Evolutionary conservation across 2,113 vertebrate genomes (phyloP).

Genomic region (Mormoops blainvillei): DNA sequence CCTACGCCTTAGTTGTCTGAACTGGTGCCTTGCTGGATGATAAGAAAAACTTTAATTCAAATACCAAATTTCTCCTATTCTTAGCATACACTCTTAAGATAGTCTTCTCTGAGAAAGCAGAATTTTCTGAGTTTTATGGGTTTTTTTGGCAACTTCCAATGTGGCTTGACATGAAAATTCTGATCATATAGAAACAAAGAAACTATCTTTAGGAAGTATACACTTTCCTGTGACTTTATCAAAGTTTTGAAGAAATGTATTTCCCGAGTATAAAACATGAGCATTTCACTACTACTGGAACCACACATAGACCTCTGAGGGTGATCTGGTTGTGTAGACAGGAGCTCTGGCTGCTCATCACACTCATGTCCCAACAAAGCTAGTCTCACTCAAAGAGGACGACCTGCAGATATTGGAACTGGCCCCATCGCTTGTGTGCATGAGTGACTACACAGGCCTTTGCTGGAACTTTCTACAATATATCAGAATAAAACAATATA

Average conservation of each 20-base stretch:
- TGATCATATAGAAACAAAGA: neutral
- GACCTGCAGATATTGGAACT: neutral
- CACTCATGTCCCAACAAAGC: no score
- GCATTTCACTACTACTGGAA: neutral
- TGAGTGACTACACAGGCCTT: neutral
- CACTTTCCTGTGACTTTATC: neutral
- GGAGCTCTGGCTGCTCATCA: fast-evolving
- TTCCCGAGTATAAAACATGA: neutral
- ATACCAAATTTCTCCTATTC: neutral
- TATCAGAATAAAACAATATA: neutral
- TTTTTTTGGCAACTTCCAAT: neutral
- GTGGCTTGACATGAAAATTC: neutral
- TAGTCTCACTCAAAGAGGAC: no score
- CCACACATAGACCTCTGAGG: no score
- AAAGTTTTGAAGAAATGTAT: neutral
- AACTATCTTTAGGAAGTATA: neutral
- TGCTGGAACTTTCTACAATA: neutral
- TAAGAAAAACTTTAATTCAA: neutral
- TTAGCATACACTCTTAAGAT: neutral
- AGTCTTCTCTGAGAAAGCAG: neutral
- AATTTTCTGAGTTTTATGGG: neutral
- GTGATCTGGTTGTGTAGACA: neutral
- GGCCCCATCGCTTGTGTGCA: neutral
- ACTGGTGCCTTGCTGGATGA: neutral
- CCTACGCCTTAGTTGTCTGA: neutral